Percentiles rank a stretch among this genome's conserved stretches.
Evolutionary conservation across 2,113 vertebrate species (phyloP).

Genomic region (Chinchilla lanigera): DNA sequence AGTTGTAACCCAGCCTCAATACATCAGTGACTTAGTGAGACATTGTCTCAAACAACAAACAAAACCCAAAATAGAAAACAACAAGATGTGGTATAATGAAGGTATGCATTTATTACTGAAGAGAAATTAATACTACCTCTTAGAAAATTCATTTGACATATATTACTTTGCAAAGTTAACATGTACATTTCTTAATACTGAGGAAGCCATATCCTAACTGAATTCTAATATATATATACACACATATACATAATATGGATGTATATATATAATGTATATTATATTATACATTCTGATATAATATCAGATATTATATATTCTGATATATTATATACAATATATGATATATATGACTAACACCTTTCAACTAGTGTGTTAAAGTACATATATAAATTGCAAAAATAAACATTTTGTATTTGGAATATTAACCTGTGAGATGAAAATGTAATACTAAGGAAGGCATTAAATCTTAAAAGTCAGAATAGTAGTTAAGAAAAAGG

Average conservation of each 20-base stretch:
- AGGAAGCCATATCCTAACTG: not conserved
- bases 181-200: not conserved
- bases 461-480: not conserved
- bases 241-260: no score
- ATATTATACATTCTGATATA: no score
- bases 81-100: not conserved
- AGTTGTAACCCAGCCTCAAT: not conserved
- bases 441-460: not conserved
- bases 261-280: no score
- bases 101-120: rapidly evolving
- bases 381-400: not conserved
- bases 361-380: not conserved
- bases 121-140: not conserved
- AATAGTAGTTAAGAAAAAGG: not conserved
- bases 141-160: not conserved
- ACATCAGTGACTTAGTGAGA: not conserved
- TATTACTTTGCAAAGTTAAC: not conserved
- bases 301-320: no score
- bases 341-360: not conserved
- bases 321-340: no score
- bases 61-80: not conserved
- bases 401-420: not conserved
- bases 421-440: not conserved
- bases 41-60: not conserved
- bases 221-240: not conserved